Conservation (phyloP, 2,797 vertebrate genomes). For the Anguilla marmorata region DNA sequence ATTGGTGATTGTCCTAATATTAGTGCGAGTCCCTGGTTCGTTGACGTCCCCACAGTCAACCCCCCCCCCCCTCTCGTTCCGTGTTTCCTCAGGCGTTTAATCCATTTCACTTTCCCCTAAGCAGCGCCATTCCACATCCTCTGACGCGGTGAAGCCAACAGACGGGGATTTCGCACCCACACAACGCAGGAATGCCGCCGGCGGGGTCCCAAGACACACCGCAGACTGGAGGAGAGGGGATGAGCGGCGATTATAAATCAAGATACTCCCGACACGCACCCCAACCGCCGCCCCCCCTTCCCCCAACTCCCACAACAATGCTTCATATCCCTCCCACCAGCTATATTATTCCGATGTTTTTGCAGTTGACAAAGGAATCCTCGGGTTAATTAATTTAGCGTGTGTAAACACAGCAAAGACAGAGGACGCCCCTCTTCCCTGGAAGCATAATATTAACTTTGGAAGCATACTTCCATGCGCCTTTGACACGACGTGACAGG, state of each 20-base stretch:
- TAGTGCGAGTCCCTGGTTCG: neutral
- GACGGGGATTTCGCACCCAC: slow-evolving; percentile 49
- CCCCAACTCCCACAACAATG: neutral
- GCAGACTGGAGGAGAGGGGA: slow-evolving; percentile 58
- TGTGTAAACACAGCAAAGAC: slow-evolving; percentile 77
- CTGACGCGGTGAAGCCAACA: slow-evolving; percentile 38
- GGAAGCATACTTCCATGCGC: slow-evolving; percentile 65
- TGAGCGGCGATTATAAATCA: slow-evolving; percentile 70
- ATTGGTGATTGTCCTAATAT: neutral
- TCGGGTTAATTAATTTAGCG: slow-evolving; percentile 78
- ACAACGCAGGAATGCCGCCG: slow-evolving; percentile 62
- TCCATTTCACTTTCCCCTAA: neutral
- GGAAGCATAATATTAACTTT: slow-evolving; percentile 80
- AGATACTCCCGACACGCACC: slow-evolving; percentile 52
- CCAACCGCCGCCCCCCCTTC: slow-evolving; percentile 34
- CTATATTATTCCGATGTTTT: slow-evolving; percentile 62
- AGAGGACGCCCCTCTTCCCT: slow-evolving; percentile 72
- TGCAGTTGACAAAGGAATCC: slow-evolving; percentile 72
- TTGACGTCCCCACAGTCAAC: neutral
- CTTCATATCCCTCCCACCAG: slow-evolving; percentile 49
- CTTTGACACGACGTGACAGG: slow-evolving; percentile 57
- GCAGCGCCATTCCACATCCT: neutral
- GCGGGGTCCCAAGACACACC: slow-evolving; percentile 55
- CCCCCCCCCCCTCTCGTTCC: neutral
- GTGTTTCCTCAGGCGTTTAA: no score